phyloP scores from a whole-genome alignment of 2,888 invertebrate genomes.

The Chrysodeixis includens region DNA sequence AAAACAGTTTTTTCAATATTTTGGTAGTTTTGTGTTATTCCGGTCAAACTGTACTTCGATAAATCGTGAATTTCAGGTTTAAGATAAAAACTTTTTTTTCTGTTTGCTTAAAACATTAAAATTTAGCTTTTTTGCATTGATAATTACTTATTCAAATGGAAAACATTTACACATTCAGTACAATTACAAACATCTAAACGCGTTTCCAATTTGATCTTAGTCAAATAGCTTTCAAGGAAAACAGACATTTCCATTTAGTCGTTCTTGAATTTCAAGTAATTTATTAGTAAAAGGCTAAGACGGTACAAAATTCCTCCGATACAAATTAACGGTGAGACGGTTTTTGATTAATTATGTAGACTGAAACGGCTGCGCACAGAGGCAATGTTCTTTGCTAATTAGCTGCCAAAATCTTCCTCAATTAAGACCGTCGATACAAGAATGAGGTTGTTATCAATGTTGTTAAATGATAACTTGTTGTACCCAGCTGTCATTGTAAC shows the following conservation, averaged over 20 bases:
- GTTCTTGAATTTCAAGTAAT: neutral
- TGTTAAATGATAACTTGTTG: neutral
- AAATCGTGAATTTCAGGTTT: no score
- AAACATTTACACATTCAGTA: neutral
- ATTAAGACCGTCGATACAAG: conserved; percentile 34
- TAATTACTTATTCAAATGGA: no score
- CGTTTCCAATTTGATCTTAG: neutral
- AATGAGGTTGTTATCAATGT: conserved; percentile 21
- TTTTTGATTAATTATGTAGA: conserved; percentile 51
- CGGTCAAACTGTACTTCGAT: no score
- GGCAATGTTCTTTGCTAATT: conserved; percentile 46
- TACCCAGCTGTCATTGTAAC: neutral
- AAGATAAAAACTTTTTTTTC: no score
- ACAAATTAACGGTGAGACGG: conserved; percentile 20
- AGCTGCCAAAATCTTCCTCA: conserved; percentile 43
- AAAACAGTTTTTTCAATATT: no score
- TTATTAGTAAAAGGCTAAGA: conserved; percentile 9
- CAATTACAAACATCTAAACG: neutral
- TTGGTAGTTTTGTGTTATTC: no score
- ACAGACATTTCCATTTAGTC: conserved; percentile 3
- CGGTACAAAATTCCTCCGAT: conserved; percentile 20
- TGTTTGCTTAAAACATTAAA: no score
- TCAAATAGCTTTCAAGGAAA: neutral
- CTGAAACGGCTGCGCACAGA: conserved; percentile 34
- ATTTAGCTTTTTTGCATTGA: no score